Evolutionary conservation across 92 coral and sea anemone genomes (phyloP).

Genomic region (Zoanthus solanderi): DNA sequence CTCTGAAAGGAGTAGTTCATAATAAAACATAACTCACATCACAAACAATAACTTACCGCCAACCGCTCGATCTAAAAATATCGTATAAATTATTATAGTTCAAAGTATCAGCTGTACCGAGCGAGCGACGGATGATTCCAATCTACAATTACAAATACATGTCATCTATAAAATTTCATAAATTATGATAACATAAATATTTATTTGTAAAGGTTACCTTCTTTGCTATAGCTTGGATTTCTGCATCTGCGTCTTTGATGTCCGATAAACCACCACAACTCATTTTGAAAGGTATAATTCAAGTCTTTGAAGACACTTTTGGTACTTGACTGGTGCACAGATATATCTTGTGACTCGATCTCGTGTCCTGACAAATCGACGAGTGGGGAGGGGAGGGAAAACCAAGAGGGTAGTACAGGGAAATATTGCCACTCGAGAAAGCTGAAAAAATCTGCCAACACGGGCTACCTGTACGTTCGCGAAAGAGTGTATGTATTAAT

Average conservation of each 20-base stretch:
- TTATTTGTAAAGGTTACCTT: not conserved
- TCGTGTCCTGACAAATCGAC: not conserved
- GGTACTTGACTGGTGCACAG: not conserved
- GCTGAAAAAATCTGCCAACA: no score
- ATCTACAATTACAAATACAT: no score
- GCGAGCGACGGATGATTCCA: not conserved
- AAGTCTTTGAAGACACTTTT: not conserved
- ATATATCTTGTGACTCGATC: not conserved
- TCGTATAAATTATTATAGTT: no score
- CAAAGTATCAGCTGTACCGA: not conserved
- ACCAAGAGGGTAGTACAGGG: not conserved
- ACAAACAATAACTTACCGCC: no score
- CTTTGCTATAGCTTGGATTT: conserved; percentile 1
- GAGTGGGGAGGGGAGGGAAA: conserved; percentile 20
- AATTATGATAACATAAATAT: not conserved
- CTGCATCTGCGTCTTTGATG: not conserved
- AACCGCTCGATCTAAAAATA: no score
- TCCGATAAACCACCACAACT: conserved; percentile 21
- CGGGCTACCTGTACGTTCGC: no score
- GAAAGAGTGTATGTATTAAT: no score
- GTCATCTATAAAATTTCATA: not conserved
- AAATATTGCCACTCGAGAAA: no score
- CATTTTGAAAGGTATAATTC: not conserved
- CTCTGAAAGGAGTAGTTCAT: no score
- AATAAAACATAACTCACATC: no score